phyloP scores from a whole-genome alignment of 2,888 invertebrate genomes.

The Drosophila stalkeri region DNA sequence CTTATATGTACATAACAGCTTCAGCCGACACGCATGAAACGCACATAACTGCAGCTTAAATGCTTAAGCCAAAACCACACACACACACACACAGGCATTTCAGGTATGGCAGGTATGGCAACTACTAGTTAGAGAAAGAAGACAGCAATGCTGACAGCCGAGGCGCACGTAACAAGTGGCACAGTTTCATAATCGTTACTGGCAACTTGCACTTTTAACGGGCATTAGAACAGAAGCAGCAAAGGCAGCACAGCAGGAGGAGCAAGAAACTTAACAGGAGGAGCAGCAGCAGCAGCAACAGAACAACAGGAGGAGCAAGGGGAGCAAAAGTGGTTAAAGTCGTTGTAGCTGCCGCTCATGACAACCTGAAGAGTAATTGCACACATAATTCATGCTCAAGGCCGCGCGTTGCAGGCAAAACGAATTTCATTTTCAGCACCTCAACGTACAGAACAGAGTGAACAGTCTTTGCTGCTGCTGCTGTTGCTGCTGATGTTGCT shows the following conservation, averaged over 20 bases:
- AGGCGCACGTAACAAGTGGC: slow-evolving; percentile 62
- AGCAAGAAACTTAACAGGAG: not conserved
- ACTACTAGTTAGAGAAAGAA: slow-evolving; percentile 58
- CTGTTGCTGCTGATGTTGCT: slow-evolving; percentile 19
- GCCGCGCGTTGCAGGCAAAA: slow-evolving; percentile 63
- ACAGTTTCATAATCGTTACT: slow-evolving; percentile 70
- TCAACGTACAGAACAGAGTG: slow-evolving; percentile 23
- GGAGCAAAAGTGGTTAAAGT: slow-evolving; percentile 4
- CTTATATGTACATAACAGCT: not conserved
- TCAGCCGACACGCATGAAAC: not conserved
- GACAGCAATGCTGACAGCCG: slow-evolving; percentile 20
- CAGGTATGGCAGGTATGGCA: slow-evolving; percentile 26
- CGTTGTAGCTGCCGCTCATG: slow-evolving; percentile 30
- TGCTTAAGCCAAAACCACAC: slow-evolving; percentile 14
- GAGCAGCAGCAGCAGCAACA: slow-evolving; percentile 3
- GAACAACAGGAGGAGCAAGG: not conserved
- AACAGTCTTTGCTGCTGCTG: slow-evolving; percentile 12
- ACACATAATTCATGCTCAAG: slow-evolving; percentile 81
- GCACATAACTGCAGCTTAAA: not conserved
- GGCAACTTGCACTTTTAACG: slow-evolving; percentile 72
- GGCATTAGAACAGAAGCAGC: slow-evolving; percentile 55
- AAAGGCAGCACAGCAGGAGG: slow-evolving; percentile 6
- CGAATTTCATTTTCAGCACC: slow-evolving; percentile 80
- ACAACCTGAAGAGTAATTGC: slow-evolving; percentile 79
- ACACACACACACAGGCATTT: slow-evolving; percentile 10